Base-by-base conservation (phyloP, 2,888 invertebrate species). In the Nesidiocoris tenuis region DNA sequence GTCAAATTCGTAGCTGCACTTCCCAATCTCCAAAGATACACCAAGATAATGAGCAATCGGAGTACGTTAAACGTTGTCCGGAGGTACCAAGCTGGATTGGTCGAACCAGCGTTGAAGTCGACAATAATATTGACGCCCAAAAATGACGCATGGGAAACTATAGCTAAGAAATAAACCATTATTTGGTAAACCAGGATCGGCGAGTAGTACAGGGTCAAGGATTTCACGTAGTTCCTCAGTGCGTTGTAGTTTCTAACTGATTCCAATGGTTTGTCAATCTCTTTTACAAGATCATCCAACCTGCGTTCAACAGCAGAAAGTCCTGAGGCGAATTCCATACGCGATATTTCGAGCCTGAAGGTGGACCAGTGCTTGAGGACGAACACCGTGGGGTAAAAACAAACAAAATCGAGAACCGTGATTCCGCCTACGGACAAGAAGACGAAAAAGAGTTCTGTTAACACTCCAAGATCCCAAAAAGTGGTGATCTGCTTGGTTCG, bases 11-110 rank as follows among this genome's bases (percentile, higher is more conserved):
- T n/a, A n/a, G n/a, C n/a, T n/a, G n/a, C n/a, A n/a, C n/a, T n/a
- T n/a, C n/a, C n/a, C n/a, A n/a, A n/a, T n/a, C n/a, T n/a, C n/a
- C n/a, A n/a, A n/a, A n/a, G n/a, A n/a, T n/a, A n/a, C n/a, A n/a
- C 63, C 2, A 61, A 22, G 63, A 63, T 63, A 63, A 63, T 63
- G 5, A 63, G 23, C 63, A 22, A 9, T 25, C 23, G 21, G n/a
- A n/a, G n/a, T n/a, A n/a, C n/a, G n/a, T n/a, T n/a, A n/a, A n/a
- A n/a, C n/a, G n/a, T n/a, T n/a, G n/a, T n/a, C n/a, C n/a, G n/a
- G n/a, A n/a, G n/a, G n/a, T n/a, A n/a, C n/a, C n/a, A n/a, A 19
- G 65, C 21, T 65, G 65, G 39, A 65, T 65, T 39, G 54, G 67
- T 55, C n/a, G 56, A 21, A 21, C 56, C 9, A 65, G 19, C 65